Conservation (phyloP, 2,797 vertebrate genomes). For the Hyperoplus lanceolatus region DNA sequence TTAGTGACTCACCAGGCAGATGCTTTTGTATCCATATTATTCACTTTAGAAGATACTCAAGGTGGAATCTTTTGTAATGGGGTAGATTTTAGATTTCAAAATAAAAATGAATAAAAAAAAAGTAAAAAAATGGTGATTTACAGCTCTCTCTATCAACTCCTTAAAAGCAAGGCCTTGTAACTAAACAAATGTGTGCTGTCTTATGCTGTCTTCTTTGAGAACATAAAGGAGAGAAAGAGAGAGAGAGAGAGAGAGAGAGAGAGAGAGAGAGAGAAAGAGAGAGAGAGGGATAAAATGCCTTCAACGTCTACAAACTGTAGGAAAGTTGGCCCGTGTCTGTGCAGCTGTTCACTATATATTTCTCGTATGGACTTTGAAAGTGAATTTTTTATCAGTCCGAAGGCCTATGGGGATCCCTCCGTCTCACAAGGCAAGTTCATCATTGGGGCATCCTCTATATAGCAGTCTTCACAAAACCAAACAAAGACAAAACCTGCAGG, state of each 20-base stretch:
- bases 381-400: conserved; percentile 42
- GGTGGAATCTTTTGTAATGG: background rate
- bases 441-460: conserved; percentile 11
- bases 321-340: conserved; percentile 21
- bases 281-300: background rate
- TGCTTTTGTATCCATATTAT: background rate
- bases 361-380: conserved; percentile 57
- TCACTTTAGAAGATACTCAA: background rate
- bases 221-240: background rate
- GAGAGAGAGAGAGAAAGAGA: background rate
- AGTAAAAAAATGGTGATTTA: conserved; percentile 1
- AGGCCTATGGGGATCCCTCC: conserved; percentile 17
- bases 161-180: conserved; percentile 3
- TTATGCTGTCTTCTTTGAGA: background rate
- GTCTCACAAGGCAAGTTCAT: conserved; percentile 39
- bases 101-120: background rate
- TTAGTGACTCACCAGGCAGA: background rate
- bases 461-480: conserved; percentile 11
- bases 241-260: background rate
- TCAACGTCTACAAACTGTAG: conserved; percentile 6
- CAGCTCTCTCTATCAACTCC: conserved; percentile 13
- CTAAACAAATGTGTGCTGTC: conserved; percentile 10
- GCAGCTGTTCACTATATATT: conserved; percentile 42
- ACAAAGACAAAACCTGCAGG: conserved; percentile 12
- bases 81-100: background rate